These are phyloP conservation scores for Theodoxus fluviatilis DNA, from an alignment of 2,888 invertebrate genomes.

Conservation along the genomic window DNA sequence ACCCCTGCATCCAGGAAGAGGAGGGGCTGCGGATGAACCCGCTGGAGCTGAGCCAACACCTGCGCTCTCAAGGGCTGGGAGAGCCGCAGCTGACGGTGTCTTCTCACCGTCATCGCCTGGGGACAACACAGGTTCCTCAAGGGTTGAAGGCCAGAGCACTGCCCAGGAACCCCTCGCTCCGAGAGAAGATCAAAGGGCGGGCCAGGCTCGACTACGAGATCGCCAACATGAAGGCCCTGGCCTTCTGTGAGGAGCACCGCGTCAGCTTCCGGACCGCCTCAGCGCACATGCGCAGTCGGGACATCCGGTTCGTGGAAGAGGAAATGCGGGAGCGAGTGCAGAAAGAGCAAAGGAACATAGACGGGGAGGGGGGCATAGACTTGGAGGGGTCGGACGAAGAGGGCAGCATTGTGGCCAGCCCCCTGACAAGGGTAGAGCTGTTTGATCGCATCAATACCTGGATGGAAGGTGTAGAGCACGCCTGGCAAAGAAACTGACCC, in stretches of 20 bases:
- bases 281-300: constrained; percentile 43
- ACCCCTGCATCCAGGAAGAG: background rate
- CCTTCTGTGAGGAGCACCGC: constrained; percentile 50
- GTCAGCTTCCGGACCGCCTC: constrained; percentile 47
- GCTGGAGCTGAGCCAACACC: constrained; percentile 38
- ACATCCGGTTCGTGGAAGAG: constrained; percentile 48
- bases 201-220: constrained; percentile 50
- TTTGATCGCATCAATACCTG: constrained; percentile 44
- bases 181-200: constrained; percentile 50
- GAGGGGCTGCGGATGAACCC: constrained; percentile 32
- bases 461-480: constrained; percentile 41
- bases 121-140: too few relatives aligned
- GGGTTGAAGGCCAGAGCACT: constrained; percentile 36
- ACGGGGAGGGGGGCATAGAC: too few relatives aligned
- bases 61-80: constrained; percentile 39
- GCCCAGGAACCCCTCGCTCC: constrained; percentile 43
- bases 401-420: constrained; percentile 23
- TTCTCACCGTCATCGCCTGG: constrained; percentile 28
- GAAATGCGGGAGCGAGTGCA: constrained; percentile 39
- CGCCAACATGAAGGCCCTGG: constrained; percentile 49
- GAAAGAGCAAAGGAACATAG: constrained; percentile 1
- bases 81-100: constrained; percentile 36
- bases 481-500: too few relatives aligned
- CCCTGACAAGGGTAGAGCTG: constrained; percentile 44
- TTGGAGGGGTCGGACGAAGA: constrained; percentile 17